phyloP scores from a whole-genome alignment of 1,140 invertebrate species.

The Ooceraea biroi region DNA sequence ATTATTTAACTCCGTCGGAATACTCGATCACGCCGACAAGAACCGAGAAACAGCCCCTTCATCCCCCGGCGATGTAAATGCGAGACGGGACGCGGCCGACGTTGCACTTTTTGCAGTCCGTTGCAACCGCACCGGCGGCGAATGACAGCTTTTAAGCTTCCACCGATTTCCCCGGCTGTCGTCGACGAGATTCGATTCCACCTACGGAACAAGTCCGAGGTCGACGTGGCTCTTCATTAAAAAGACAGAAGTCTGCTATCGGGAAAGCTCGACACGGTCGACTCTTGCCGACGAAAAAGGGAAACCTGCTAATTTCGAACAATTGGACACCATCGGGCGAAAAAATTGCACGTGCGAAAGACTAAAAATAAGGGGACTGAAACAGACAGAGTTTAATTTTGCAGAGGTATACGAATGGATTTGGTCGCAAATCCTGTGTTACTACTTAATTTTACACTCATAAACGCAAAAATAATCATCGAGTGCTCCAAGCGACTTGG shows the following conservation, averaged over 20 bases:
- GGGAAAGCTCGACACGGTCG: neutral
- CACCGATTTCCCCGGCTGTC: conserved; percentile 54
- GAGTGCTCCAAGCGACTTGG: neutral
- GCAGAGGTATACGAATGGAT: neutral
- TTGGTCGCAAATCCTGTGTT: neutral
- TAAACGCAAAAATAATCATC: neutral
- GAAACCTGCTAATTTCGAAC: conserved; percentile 3
- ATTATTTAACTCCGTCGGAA: conserved; percentile 61
- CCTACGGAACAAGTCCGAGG: conserved; percentile 7
- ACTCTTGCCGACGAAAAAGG: too few species aligned
- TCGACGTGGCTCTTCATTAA: conserved; percentile 57
- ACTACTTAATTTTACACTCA: neutral
- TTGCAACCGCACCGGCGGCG: conserved; percentile 47
- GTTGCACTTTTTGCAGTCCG: conserved; percentile 60
- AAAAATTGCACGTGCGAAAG: conserved; percentile 12
- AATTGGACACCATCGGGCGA: neutral
- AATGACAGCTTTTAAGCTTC: conserved; percentile 61
- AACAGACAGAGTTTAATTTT: neutral
- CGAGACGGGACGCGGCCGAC: conserved; percentile 58
- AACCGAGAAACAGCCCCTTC: conserved; percentile 53
- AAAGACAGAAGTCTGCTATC: conserved; percentile 45
- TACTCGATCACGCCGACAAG: conserved; percentile 39
- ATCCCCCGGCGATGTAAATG: conserved; percentile 48
- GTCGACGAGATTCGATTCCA: conserved; percentile 53
- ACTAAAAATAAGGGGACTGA: neutral